phyloP scores from a whole-genome alignment of 2,888 invertebrate genomes.

The Heliconius ethilla region DNA sequence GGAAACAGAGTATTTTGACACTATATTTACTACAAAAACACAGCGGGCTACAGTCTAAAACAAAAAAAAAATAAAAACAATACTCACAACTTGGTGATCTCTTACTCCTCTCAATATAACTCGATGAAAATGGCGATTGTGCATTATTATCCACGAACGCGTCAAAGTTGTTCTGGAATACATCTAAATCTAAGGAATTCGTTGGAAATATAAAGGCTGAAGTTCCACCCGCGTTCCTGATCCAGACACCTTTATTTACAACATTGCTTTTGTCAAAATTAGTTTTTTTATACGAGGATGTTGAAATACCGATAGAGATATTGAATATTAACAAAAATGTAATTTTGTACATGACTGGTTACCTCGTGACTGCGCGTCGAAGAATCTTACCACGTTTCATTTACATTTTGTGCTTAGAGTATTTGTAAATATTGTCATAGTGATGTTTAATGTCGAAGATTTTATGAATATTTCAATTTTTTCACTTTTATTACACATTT shows the following conservation, averaged over 20 bases:
- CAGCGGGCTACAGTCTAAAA: neutral
- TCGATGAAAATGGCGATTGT: slow-evolving; percentile 53
- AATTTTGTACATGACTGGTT: slow-evolving; percentile 58
- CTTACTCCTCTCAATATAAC: slow-evolving; percentile 59
- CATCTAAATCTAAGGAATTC: slow-evolving; percentile 61
- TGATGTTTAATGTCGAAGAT: slow-evolving; percentile 36
- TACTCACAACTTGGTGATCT: slow-evolving; percentile 60
- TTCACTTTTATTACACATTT: neutral
- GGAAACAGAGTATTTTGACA: too few species aligned
- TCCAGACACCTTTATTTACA: slow-evolving; percentile 68
- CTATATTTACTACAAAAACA: too few species aligned
- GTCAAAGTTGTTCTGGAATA: slow-evolving; percentile 59
- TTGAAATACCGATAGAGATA: slow-evolving; percentile 44
- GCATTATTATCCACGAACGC: slow-evolving; percentile 52
- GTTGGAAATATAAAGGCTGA: slow-evolving; percentile 63
- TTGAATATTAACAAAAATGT: slow-evolving; percentile 53
- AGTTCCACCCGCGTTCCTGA: slow-evolving; percentile 50
- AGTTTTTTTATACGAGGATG: slow-evolving; percentile 51
- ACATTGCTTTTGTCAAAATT: slow-evolving; percentile 64
- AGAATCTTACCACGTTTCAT: slow-evolving; percentile 54
- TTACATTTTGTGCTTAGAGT: slow-evolving; percentile 51
- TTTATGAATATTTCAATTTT: neutral
- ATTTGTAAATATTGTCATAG: slow-evolving; percentile 57
- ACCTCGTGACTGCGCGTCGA: slow-evolving; percentile 35
- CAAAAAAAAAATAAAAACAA: slow-evolving; percentile 33